A percentile compares a stretch with the other conserved stretches of the same genome.
phyloP scores from a whole-genome alignment of 2,113 vertebrate genomes.

The Ploceus nigricollis region DNA sequence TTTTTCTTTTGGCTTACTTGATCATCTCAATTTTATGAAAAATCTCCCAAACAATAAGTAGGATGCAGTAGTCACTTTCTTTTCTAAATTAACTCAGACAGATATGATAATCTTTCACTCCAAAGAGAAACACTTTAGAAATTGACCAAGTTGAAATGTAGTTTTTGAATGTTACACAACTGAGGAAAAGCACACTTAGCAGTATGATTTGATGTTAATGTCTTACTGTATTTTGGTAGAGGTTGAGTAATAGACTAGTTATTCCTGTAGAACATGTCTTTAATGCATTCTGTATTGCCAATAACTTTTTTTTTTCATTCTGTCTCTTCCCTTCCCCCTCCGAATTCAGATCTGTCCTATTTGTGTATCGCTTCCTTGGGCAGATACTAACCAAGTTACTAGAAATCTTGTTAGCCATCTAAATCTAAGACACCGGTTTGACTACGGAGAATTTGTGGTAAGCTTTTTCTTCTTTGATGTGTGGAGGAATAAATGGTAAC shows the following conservation, averaged over 20 bases:
- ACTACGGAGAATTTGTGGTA: slow-evolving; percentile 82
- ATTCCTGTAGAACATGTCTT: background rate
- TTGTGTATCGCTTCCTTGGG: slow-evolving; percentile 82
- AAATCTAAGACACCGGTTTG: slow-evolving; percentile 82
- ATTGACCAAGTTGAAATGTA: background rate
- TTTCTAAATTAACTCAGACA: background rate
- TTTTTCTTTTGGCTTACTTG: background rate
- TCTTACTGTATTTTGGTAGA: background rate
- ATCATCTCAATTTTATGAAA: background rate
- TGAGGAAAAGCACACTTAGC: background rate
- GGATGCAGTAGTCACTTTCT: background rate
- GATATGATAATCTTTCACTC: background rate
- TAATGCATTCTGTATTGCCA: background rate
- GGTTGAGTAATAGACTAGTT: background rate
- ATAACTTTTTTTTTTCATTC: background rate
- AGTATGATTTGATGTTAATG: background rate
- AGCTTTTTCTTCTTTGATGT: slow-evolving; percentile 44
- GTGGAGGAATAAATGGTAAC: slow-evolving; percentile 4
- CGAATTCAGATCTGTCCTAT: slow-evolving; percentile 82
- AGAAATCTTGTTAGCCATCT: slow-evolving; percentile 83
- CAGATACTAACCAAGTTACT: slow-evolving; percentile 79
- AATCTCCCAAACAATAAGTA: background rate
- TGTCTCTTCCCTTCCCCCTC: slow-evolving; percentile 13
- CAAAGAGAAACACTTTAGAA: background rate
- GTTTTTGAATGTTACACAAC: background rate